Percentiles rank a stretch among this genome's conserved stretches.
Evolutionary conservation across 2,888 invertebrate species (phyloP).

Genomic region (Cephonodes hylas): DNA sequence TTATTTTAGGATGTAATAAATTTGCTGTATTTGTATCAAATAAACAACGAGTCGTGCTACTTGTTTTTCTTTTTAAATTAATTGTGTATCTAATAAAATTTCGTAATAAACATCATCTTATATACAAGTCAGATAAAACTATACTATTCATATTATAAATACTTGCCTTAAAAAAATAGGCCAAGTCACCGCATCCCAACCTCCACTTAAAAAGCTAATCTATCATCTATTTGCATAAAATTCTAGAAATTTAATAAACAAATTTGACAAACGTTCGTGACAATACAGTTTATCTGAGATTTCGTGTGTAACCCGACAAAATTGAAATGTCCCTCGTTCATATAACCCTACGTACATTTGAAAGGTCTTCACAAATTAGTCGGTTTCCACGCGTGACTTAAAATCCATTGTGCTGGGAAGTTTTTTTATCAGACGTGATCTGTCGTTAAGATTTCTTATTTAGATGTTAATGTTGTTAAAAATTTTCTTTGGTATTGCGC

Average conservation of each 20-base stretch:
- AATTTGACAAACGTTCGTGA: slow-evolving; percentile 14
- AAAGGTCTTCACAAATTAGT: background rate
- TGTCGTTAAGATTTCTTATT: slow-evolving; percentile 9
- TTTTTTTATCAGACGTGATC: slow-evolving; percentile 10
- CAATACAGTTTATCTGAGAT: background rate
- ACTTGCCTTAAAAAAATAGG: background rate
- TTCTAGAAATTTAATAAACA: slow-evolving; percentile 6
- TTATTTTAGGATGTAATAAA: too few relatives aligned
- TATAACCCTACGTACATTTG: background rate
- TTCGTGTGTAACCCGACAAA: slow-evolving; percentile 6
- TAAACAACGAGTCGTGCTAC: too few relatives aligned
- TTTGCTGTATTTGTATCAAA: too few relatives aligned
- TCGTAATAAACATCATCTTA: too few relatives aligned
- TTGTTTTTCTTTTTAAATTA: too few relatives aligned
- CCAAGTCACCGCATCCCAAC: background rate
- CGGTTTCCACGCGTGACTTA: background rate
- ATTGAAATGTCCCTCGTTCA: background rate
- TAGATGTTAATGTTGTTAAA: slow-evolving; percentile 8
- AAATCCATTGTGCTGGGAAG: slow-evolving; percentile 3
- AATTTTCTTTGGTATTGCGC: background rate
- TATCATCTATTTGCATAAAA: slow-evolving; percentile 7
- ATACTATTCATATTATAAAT: background rate
- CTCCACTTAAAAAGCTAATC: slow-evolving; percentile 5
- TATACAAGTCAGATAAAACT: background rate
- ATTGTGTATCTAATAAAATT: too few relatives aligned